Evolutionary conservation across 2,113 vertebrate genomes (phyloP).

Genomic region (Progne subis): DNA sequence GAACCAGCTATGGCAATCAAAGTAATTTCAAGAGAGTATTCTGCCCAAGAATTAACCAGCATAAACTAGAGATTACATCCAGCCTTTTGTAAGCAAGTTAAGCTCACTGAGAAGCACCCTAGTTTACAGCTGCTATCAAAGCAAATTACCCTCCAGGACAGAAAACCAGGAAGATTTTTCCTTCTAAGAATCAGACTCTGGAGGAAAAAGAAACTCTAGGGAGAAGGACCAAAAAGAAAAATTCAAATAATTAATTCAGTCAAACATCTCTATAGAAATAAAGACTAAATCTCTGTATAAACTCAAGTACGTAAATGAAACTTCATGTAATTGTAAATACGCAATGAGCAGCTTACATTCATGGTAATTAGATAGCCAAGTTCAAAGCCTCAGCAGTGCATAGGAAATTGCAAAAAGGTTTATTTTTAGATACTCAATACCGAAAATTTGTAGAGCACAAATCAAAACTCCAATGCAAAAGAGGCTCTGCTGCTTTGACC

Average conservation of each 20-base stretch:
- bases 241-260: background rate
- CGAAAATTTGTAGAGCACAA: background rate
- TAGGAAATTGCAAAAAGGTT: background rate
- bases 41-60: background rate
- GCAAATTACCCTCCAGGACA: background rate
- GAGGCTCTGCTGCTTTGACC: background rate
- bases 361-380: constrained; percentile 24
- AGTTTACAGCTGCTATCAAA: background rate
- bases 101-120: background rate
- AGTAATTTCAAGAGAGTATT: background rate
- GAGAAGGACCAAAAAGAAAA: background rate
- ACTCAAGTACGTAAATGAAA: background rate
- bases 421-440: constrained; percentile 19
- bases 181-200: background rate
- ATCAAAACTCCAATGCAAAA: background rate
- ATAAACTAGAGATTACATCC: background rate
- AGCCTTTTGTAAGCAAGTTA: background rate
- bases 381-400: constrained; percentile 4
- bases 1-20: background rate
- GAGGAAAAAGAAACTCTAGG: background rate
- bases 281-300: background rate
- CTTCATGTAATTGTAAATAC: background rate
- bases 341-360: background rate
- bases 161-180: background rate
- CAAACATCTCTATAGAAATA: background rate